Conservation (phyloP, 2,888 invertebrate genomes). For the Koerneria pararmatus region DNA sequence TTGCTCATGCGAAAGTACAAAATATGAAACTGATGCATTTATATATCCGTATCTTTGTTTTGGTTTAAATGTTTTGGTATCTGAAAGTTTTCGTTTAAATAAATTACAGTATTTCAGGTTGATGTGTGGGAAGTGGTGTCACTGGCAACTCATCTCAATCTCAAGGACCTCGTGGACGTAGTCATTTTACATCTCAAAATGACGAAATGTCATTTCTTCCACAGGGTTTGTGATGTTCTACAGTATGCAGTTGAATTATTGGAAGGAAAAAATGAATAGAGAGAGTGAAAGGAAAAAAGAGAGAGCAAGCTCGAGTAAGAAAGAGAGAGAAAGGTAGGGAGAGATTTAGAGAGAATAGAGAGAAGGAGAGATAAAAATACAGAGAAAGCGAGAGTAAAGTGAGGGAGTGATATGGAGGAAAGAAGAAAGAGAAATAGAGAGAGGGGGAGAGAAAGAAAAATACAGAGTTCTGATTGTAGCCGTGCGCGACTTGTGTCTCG, state of each 20-base stretch:
- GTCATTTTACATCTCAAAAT: slow-evolving; percentile 80
- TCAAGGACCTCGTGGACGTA: slow-evolving; percentile 86
- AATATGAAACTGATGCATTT: no score
- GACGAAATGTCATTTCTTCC: slow-evolving; percentile 89
- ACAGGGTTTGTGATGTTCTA: slow-evolving; percentile 72
- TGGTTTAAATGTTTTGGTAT: not conserved
- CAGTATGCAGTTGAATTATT: not conserved
- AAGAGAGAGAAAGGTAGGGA: no score
- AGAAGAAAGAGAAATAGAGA: no score
- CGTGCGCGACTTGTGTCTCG: slow-evolving; percentile 80
- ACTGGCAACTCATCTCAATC: slow-evolving; percentile 80
- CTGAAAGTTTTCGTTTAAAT: not conserved
- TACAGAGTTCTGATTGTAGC: slow-evolving; percentile 66
- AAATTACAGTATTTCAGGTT: slow-evolving; percentile 26
- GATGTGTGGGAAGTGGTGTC: slow-evolving; percentile 67
- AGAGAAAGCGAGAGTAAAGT: no score
- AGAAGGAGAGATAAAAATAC: no score
- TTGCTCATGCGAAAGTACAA: no score
- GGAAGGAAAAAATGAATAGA: slow-evolving; percentile 15
- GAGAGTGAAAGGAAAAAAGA: no score
- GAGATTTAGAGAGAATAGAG: no score
- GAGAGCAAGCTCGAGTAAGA: no score
- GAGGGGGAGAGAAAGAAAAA: no score
- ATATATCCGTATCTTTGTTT: not conserved
- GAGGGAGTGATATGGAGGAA: no score